Percentiles rank a stretch among this genome's conserved stretches.
Conservation (phyloP, 2,797 vertebrate genomes). For the Malurus splendens region DNA sequence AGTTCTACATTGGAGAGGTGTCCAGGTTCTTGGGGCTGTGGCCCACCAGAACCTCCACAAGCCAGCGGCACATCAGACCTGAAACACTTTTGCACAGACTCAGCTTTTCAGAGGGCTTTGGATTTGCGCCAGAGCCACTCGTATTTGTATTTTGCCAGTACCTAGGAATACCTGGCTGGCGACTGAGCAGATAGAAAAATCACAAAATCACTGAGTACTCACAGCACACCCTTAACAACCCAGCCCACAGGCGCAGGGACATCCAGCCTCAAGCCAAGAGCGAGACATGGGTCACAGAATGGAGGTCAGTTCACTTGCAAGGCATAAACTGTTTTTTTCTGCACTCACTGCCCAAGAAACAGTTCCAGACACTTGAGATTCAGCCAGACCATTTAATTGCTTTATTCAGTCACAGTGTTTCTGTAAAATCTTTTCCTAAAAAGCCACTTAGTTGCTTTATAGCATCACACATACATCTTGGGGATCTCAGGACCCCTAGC, state of each 20-base stretch:
- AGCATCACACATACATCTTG: background rate
- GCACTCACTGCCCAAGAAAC: background rate
- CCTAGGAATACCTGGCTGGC: too few species aligned
- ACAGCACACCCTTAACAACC: background rate
- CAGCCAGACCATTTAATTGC: background rate
- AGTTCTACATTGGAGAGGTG: fast-evolving
- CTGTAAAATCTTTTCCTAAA: background rate
- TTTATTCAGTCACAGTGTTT: background rate
- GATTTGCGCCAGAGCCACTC: background rate
- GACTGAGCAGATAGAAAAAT: background rate
- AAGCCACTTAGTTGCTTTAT: background rate
- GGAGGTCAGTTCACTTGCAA: background rate
- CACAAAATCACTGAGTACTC: background rate
- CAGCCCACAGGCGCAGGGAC: background rate
- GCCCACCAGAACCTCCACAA: background rate
- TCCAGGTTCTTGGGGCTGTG: background rate
- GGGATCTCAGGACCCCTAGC: background rate
- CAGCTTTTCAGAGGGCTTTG: background rate
- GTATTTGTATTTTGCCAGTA: background rate
- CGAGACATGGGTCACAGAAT: background rate
- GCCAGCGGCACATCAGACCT: background rate
- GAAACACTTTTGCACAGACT: background rate
- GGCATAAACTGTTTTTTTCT: background rate
- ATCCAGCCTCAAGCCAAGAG: background rate
- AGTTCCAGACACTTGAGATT: background rate